Conservation (phyloP, 2,888 invertebrate genomes). For the Coelinius sp. region DNA sequence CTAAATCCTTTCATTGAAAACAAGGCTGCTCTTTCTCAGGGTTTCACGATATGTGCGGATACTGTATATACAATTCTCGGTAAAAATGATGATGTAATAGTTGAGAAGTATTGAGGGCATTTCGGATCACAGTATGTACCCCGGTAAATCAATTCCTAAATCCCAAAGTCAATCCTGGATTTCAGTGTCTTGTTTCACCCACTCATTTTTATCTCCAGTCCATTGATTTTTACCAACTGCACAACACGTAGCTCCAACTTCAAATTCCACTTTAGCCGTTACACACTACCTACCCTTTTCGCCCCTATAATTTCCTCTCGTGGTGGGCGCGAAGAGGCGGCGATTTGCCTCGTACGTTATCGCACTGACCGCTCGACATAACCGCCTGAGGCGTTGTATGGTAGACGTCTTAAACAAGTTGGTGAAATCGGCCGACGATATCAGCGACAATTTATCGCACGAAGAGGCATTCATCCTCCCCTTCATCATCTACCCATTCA, state of each 20-base stretch:
- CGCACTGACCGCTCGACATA: conserved; percentile 30
- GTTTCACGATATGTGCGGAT: not conserved
- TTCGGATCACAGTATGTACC: not conserved
- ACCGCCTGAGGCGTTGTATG: conserved; percentile 46
- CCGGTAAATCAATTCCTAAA: not conserved
- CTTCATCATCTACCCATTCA: not conserved
- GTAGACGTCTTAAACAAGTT: conserved; percentile 61
- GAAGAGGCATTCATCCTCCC: conserved; percentile 19
- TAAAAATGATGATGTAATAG: not conserved
- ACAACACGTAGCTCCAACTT: conserved; percentile 1
- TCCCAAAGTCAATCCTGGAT: not conserved
- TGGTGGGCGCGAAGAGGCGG: conserved; percentile 23
- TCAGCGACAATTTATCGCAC: conserved; percentile 64
- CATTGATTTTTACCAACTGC: not conserved
- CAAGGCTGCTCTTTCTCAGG: not conserved
- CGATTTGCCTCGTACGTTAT: conserved; percentile 46
- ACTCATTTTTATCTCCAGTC: conserved; percentile 2
- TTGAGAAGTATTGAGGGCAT: not conserved
- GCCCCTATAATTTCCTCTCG: conserved; percentile 9
- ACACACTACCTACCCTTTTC: not conserved
- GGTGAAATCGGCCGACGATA: conserved; percentile 65
- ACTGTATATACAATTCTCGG: not conserved
- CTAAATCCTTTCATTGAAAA: not conserved
- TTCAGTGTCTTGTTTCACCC: not conserved
- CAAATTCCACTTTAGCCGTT: not conserved